Base-by-base conservation (phyloP, 1,140 invertebrate species). In the Zaprionus taronus region DNA sequence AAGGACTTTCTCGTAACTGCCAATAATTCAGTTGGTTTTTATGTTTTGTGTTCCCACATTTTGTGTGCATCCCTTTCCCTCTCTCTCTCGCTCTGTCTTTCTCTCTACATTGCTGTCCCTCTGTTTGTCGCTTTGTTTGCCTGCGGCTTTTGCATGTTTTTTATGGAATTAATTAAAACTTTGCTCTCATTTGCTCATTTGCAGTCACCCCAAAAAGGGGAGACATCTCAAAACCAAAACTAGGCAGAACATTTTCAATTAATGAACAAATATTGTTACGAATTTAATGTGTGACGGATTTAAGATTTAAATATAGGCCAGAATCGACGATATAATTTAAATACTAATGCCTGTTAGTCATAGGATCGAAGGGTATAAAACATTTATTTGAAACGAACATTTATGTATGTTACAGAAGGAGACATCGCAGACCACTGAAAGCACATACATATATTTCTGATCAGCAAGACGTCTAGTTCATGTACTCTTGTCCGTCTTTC, bases 121-220 rank as follows among this genome's bases (percentile, higher is more conserved):
- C 38, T 58, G 73, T 76, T 62, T 74, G 74, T 77, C 57, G 72
- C 49, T 60, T 72, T 86, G 83, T 86, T 89, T 83, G 84, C 83
- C 74, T 87, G 85, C 69, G 84, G 84, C 84, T 79, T 87, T 71
- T 72, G 47, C 85, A 81, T 89, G 85, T 83, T 84, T 76, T 81
- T 89, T 89, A 90, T 77, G 79, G 85, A 85, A 90, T 90, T 89
- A 84, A 89, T 89, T 89, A 89, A 90, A 89, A 89, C 81, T 89
- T 89, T 70, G 41, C 63, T 74, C 63, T 70, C 68, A 51, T 51
- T 51, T 64, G 75, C 82, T 81, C 75, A 81, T 79, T 84, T 77
- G 57, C 22, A 62, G 65, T 34, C 12, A 20, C 17, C 47, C 24
- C 55, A 64, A 84, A 64, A 80, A 56, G 36, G 44, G 20, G 49